phyloP scores from a whole-genome alignment of 2,888 invertebrate species.

The Drosophila imparisetae region DNA sequence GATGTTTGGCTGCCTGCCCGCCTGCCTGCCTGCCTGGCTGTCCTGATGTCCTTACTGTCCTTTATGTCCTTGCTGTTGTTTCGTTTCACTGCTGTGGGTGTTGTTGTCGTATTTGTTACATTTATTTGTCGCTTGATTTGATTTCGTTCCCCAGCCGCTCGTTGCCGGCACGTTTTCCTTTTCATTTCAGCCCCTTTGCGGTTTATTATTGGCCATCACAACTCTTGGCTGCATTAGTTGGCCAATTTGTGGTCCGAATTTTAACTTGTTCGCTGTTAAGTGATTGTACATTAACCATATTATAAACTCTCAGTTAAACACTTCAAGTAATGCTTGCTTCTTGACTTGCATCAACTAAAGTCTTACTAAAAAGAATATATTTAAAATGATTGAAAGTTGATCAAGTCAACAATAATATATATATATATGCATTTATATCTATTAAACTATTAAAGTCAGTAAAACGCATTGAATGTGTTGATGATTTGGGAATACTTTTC shows the following conservation, averaged over 20 bases:
- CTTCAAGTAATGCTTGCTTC: neutral
- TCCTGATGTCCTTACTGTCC: slow-evolving; percentile 21
- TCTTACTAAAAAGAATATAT: neutral
- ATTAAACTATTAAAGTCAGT: no score
- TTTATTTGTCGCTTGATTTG: slow-evolving; percentile 79
- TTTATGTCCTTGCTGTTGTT: slow-evolving; percentile 15
- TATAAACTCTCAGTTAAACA: slow-evolving; percentile 6
- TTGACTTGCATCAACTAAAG: neutral
- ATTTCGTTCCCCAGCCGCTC: slow-evolving; percentile 49
- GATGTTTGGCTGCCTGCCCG: slow-evolving; percentile 11
- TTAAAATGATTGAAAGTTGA: neutral
- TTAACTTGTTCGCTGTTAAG: slow-evolving; percentile 42
- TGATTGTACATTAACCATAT: slow-evolving; percentile 39
- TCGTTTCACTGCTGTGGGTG: slow-evolving; percentile 11
- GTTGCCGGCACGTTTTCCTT: slow-evolving; percentile 37
- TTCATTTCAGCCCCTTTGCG: slow-evolving; percentile 36
- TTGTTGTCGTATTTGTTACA: slow-evolving; percentile 74
- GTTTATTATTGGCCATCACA: slow-evolving; percentile 59
- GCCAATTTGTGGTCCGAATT: slow-evolving; percentile 62
- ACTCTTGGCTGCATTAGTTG: slow-evolving; percentile 51
- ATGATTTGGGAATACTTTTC: no score
- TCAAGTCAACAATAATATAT: neutral
- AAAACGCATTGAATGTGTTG: no score
- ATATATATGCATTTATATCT: no score
- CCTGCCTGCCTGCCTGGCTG: slow-evolving; percentile 10